Evolutionary conservation across 2,888 invertebrate species (phyloP), one percentile per base, ranked within the genome.

Genomic region (Pollenia griseotomentosa): DNA sequence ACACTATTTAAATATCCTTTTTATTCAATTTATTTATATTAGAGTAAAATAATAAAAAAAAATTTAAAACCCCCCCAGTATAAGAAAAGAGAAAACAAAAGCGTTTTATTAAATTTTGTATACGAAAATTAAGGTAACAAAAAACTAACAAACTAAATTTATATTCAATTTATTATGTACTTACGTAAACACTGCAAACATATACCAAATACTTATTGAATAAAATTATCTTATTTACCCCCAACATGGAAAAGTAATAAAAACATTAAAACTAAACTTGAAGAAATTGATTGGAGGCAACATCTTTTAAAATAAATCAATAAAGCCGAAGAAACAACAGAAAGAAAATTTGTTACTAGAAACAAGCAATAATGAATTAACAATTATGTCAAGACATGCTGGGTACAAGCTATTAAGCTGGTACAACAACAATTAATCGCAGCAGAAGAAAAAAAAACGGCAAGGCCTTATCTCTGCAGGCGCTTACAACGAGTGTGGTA

Each of bases 1-100:
- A 82, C 74, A 78, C 68, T 82, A 65, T 61, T 77, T 57, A 33
- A 71, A 63, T 71, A 71, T 65, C 48, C 55, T 66, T 85, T 59
- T 80, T 65, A 51, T 40, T 59, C 1, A 61, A 44, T 16, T 71
- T 78, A 51, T 78, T 57, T 65, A 51, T 75, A 75, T n/a, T 42
- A 46, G 7, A 57, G n/a, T 61, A 74, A 33, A 71, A 16, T 46
- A 23, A 33, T 2, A 46, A n/a, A n/a, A 10, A 53, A 10, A 66
- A 19, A 51, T 3, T 40, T 12, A 1, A 12, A 57, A n/a, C 19
- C 57, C 57, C 16, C 14, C 16, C 55, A 78, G 46, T 14, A 59
- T 79, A 48, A 74, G 57, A 14, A 68, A 19, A 33, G 10, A 7
- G 5, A 19, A 48, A 42, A 66, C 2, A 65, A 55, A 14, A 51